phyloP scores from a whole-genome alignment of 1,140 invertebrate species.

The Neotoxoptera formosana region DNA sequence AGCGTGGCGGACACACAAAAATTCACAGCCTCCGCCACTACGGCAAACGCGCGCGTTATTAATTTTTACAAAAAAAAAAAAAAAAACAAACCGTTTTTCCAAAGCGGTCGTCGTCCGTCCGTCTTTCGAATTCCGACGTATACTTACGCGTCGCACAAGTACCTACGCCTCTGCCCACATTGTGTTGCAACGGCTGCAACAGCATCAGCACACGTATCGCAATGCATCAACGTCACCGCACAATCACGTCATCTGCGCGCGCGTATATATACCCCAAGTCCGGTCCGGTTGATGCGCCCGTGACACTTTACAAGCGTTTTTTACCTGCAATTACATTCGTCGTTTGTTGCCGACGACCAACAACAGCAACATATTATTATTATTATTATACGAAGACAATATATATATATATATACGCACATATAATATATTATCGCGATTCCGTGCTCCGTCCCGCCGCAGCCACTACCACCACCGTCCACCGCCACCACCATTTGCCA shows the following conservation, averaged over 20 bases:
- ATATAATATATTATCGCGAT: background rate
- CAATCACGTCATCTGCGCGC: conserved; percentile 34
- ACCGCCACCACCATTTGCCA: background rate
- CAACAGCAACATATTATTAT: background rate
- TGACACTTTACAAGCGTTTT: conserved; percentile 54
- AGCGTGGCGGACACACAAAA: background rate
- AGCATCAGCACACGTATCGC: background rate
- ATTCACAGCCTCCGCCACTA: background rate
- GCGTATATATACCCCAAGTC: background rate
- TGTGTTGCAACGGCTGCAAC: background rate
- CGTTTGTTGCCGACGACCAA: background rate
- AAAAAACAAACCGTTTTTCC: background rate
- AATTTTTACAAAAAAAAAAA: background rate
- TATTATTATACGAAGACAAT: background rate
- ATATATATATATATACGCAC: background rate
- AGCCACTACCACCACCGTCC: no score
- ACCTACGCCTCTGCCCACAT: background rate
- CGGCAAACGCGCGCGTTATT: background rate
- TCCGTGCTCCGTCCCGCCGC: background rate
- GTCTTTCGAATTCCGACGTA: background rate
- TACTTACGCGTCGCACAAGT: background rate
- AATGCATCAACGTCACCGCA: conserved; percentile 50
- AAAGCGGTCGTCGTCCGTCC: background rate
- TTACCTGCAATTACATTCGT: conserved; percentile 47
- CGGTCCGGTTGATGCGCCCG: conserved; percentile 42